Evolutionary conservation across 2,113 vertebrate genomes (phyloP).

Genomic region (Neogale vison): DNA sequence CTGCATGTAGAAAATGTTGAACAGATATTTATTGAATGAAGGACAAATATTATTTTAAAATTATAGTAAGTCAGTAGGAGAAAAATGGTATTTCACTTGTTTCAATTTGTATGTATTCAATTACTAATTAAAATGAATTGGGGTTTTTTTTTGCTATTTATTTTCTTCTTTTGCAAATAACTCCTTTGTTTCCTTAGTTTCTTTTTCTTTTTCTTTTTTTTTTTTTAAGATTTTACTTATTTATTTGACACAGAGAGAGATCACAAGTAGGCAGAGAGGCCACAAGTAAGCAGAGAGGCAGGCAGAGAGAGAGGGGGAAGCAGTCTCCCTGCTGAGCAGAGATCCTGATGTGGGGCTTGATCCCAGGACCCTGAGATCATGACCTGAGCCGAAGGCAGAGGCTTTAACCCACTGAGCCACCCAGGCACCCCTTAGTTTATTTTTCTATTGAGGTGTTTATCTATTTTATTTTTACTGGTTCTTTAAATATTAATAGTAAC

Average conservation of each 20-base stretch:
- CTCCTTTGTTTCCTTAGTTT: background rate
- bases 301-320: too few species aligned
- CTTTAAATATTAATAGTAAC: background rate
- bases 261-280: too few species aligned
- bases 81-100: background rate
- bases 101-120: slow-evolving; percentile 28
- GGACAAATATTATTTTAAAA: background rate
- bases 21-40: background rate
- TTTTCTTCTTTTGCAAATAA: background rate
- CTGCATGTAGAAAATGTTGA: background rate
- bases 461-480: background rate
- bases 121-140: background rate
- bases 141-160: background rate
- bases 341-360: too few species aligned
- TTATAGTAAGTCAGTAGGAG: background rate
- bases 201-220: background rate
- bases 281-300: too few species aligned
- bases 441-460: background rate
- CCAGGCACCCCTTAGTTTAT: background rate
- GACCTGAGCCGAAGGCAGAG: too few species aligned
- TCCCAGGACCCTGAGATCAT: too few species aligned
- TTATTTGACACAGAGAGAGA: too few species aligned
- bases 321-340: too few species aligned
- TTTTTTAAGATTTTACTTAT: background rate
- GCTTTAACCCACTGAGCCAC: background rate